Percentiles rank a stretch among this genome's conserved stretches.
Evolutionary conservation across 1,140 invertebrate species (phyloP).

Genomic region (Ectropis grisescens): DNA sequence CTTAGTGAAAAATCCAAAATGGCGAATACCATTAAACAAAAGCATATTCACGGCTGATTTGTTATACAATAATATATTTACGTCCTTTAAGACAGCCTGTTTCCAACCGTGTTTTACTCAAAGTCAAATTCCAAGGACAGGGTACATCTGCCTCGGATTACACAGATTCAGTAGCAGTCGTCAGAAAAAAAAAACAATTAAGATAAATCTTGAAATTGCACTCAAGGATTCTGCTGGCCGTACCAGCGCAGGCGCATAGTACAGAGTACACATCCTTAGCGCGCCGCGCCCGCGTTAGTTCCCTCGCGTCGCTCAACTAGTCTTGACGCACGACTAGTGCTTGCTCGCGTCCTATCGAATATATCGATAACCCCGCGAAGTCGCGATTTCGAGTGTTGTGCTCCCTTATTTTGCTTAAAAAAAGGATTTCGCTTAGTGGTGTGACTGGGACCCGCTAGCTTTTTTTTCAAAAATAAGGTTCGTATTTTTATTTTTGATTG

Average conservation of each 20-base stretch:
- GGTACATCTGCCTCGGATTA: too few species aligned
- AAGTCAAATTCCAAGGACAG: too few species aligned
- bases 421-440: constrained; percentile 13
- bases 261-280: constrained; percentile 8
- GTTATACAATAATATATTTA: too few species aligned
- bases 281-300: constrained; percentile 8
- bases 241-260: constrained; percentile 24
- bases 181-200: constrained; percentile 21
- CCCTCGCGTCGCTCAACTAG: constrained; percentile 13
- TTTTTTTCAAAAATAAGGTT: constrained; percentile 15
- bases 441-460: constrained; percentile 16
- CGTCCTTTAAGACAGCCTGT: too few species aligned
- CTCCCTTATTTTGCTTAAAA: constrained; percentile 13
- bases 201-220: constrained; percentile 49
- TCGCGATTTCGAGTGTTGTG: constrained; percentile 17
- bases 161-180: too few species aligned
- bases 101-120: too few species aligned
- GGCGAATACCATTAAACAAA: too few species aligned
- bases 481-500: constrained; percentile 3
- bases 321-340: background rate
- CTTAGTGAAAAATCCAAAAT: too few species aligned
- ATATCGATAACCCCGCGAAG: constrained; percentile 17
- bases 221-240: constrained; percentile 25
- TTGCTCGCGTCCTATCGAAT: constrained; percentile 13
- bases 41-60: too few species aligned